A percentile compares a stretch with the other conserved stretches of the same genome.
phyloP scores from a whole-genome alignment of 2,797 vertebrate genomes.

The Acrossocheilus fasciatus region DNA sequence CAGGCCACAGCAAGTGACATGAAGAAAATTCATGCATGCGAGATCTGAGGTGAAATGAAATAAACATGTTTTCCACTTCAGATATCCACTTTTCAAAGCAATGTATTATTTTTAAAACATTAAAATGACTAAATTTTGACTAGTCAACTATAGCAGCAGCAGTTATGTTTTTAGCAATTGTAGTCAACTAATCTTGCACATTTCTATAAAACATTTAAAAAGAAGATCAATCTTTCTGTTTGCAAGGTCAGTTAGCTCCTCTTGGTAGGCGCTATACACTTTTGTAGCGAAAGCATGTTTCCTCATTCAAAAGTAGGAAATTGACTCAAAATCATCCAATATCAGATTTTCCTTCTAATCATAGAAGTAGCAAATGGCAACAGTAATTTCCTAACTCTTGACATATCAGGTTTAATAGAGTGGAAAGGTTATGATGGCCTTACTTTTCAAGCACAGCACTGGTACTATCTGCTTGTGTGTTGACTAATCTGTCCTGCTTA shows the following conservation, averaged over 20 bases:
- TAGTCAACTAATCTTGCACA: too few relatives aligned
- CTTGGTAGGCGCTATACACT: neutral
- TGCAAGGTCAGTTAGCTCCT: neutral
- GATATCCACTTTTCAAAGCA: neutral
- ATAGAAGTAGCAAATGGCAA: neutral
- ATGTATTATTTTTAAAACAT: neutral
- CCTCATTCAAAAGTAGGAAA: neutral
- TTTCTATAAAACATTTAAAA: neutral
- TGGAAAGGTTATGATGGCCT: conserved; percentile 5
- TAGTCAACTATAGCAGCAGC: neutral
- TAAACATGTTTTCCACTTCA: neutral
- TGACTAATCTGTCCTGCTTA: conserved; percentile 43
- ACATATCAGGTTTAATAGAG: conserved; percentile 9
- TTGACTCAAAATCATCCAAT: neutral
- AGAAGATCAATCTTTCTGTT: neutral
- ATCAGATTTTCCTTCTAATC: neutral
- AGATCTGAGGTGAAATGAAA: neutral
- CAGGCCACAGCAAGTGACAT: too few relatives aligned
- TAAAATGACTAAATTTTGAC: neutral
- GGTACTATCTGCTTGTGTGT: neutral
- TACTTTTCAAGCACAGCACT: neutral
- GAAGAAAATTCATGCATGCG: too few relatives aligned
- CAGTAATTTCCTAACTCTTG: neutral
- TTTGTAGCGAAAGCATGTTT: neutral
- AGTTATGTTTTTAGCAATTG: too few relatives aligned